phyloP scores from a whole-genome alignment of 2,113 vertebrate species.

The Oxyruncus cristatus region DNA sequence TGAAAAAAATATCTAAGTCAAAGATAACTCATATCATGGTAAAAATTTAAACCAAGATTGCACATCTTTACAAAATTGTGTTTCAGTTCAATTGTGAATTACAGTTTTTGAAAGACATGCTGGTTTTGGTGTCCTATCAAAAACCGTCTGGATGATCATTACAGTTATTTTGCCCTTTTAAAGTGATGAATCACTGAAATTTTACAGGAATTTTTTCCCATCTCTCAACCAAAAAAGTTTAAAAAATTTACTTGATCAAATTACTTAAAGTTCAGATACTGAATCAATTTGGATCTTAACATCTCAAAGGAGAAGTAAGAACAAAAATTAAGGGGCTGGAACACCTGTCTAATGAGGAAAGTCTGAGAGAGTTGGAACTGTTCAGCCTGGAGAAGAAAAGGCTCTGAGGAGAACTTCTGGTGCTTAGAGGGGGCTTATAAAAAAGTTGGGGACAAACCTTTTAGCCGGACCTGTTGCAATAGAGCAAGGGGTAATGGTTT shows the following conservation, averaged over 20 bases:
- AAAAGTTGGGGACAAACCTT: neutral
- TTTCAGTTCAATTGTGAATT: neutral
- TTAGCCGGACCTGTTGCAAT: fast-evolving
- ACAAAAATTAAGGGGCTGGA: neutral
- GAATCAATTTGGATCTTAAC: neutral
- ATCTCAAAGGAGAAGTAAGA: neutral
- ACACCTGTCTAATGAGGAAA: neutral
- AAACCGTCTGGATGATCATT: neutral
- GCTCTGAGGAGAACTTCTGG: fast-evolving
- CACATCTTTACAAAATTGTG: neutral
- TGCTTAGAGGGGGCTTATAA: neutral
- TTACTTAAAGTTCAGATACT: neutral
- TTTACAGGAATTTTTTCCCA: neutral
- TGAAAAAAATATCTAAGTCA: neutral
- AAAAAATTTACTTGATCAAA: neutral
- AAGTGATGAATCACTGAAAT: neutral
- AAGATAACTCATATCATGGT: neutral
- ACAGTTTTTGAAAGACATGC: neutral
- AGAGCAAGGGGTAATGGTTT: neutral
- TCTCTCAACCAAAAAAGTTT: neutral
- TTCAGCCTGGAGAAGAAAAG: neutral
- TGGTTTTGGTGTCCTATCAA: neutral
- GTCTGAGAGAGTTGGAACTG: neutral
- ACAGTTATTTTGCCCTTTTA: neutral
- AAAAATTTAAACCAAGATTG: neutral